Percentiles rank a stretch among this genome's conserved stretches.
Conservation (phyloP, 2,888 invertebrate species). For the Thelaira solivaga region DNA sequence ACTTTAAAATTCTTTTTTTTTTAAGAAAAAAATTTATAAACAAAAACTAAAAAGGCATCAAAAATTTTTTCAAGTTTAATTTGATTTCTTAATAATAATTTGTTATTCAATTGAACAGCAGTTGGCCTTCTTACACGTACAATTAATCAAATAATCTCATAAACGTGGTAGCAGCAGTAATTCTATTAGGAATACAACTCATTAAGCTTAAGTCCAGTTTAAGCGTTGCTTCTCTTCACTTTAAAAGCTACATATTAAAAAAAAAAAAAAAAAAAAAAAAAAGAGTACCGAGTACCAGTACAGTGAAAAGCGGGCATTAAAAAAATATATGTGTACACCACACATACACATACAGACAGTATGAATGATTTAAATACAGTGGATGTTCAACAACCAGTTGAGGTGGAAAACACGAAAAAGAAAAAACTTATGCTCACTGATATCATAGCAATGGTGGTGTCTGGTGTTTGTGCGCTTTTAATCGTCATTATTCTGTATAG, state of each 20-base stretch:
- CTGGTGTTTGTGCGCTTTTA: constrained; percentile 36
- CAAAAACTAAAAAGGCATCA: background rate
- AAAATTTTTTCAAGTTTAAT: background rate
- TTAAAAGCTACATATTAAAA: no score
- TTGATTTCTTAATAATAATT: constrained; percentile 12
- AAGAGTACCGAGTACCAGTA: no score
- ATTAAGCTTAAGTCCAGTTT: no score
- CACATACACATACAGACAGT: no score
- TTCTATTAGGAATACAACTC: no score
- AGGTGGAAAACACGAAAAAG: constrained; percentile 22
- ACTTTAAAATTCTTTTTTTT: no score
- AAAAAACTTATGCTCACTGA: constrained; percentile 36
- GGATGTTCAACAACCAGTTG: constrained; percentile 23
- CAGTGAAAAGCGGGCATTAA: no score
- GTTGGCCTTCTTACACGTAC: constrained; percentile 13
- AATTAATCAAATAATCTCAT: background rate
- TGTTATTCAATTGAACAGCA: constrained; percentile 7
- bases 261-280: no score
- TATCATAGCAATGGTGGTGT: constrained; percentile 46
- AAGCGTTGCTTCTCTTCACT: no score
- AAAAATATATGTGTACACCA: no score
- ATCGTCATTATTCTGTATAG: constrained; percentile 48
- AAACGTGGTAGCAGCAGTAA: background rate
- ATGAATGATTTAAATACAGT: constrained; percentile 32
- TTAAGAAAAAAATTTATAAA: background rate